Evolutionary conservation across 2,113 vertebrate species (phyloP).

Genomic region (Athene noctua): DNA sequence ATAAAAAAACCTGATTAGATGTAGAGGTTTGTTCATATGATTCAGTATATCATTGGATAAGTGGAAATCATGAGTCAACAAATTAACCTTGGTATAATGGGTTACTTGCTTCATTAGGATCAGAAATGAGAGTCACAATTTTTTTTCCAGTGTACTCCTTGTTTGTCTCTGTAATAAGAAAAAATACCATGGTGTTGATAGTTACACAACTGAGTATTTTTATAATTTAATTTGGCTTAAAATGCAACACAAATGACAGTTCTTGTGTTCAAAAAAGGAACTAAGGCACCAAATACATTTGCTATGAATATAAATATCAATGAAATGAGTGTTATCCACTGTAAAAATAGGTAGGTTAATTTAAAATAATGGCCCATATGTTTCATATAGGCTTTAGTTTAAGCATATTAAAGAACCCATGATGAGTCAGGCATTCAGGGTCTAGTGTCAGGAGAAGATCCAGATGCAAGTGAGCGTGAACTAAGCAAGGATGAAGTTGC

Average conservation of each 20-base stretch:
- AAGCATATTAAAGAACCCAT: background rate
- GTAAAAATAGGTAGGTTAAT: background rate
- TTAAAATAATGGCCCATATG: background rate
- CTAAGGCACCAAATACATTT: background rate
- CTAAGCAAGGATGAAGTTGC: background rate
- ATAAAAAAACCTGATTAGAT: constrained; percentile 79
- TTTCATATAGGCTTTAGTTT: background rate
- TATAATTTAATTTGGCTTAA: constrained; percentile 51
- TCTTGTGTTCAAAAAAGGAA: constrained; percentile 48
- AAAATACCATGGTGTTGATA: constrained; percentile 12
- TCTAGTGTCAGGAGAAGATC: background rate
- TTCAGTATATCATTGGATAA: constrained; percentile 75
- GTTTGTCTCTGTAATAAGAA: constrained; percentile 28
- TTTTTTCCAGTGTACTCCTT: constrained; percentile 29
- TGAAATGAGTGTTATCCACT: background rate
- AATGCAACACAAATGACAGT: constrained; percentile 42
- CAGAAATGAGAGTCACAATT: constrained; percentile 62
- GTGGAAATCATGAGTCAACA: constrained; percentile 77
- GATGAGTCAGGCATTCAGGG: background rate
- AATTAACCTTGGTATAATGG: constrained; percentile 73
- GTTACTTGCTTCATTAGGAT: constrained; percentile 67
- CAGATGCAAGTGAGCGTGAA: background rate
- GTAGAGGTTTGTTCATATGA: constrained; percentile 77
- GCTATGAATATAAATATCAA: background rate
- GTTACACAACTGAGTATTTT: constrained; percentile 38